Base-by-base conservation (phyloP, 1,140 invertebrate species). In the Aporrectodea caliginosa region DNA sequence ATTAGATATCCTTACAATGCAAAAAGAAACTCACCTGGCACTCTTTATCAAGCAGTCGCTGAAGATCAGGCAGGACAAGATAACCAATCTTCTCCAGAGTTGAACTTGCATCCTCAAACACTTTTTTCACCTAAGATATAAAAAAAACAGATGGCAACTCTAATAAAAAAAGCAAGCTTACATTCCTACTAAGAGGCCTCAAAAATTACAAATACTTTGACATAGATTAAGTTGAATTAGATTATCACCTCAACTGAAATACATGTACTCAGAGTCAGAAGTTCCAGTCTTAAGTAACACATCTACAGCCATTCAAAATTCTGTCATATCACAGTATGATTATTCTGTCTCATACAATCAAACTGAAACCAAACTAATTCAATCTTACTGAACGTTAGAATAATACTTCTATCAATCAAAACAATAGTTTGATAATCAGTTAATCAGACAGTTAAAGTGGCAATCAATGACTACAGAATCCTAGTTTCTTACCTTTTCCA, bases 11-110 rank as follows among this genome's bases (percentile, higher is more conserved):
- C n/a, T n/a, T n/a, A n/a, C n/a, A n/a, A n/a, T n/a, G n/a, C n/a
- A n/a, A 58, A 58, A 58, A 12, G 43, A 69, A 22, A 31, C 6
- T 27, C 76, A 86, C 85, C 84, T 87, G 87, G 68, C 86, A 85
- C 73, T 87, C 86, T 72, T 81, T 84, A 75, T 88, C 87, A 78
- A 88, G 70, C 32, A 86, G 83, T 70, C 85, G 81, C 32, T 86
- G 83, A 6, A 88, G 82, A 81, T 88, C 85, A 22, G 86, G 84
- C 16, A 69, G 80, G 81, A 86, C 80, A 16, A 87, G 81, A 81
- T 86, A 83, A 14, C 86, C 82, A 30, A 87, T 87, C 68, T 85
- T 86, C 35, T 85, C 82, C n/a, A 88, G 70, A 1, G 78, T 83
- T 33, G 87, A 83, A 32, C 84, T 12, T 58, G 43, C 43, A 58